Base-by-base conservation (phyloP, 2,797 vertebrate genomes). In the Labeo calbasu region DNA sequence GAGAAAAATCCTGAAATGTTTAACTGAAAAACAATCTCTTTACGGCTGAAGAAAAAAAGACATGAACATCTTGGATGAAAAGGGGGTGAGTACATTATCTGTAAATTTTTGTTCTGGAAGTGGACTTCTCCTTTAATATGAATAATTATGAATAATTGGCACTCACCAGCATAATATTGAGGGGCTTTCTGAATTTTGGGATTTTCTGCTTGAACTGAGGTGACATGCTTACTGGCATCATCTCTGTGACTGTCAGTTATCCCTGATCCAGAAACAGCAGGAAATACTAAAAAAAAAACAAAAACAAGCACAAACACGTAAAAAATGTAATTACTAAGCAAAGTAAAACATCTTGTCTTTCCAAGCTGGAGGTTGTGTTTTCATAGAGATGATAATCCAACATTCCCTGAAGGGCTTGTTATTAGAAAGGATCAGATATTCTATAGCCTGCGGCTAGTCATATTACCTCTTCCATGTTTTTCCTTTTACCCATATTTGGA, bases 91-190 rank as follows among this genome's bases (percentile, higher is more conserved):
- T 36, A 36, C 32, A 36, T 36, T 4, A 36, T 36, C 32, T 36
- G 32, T 36, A 36, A 5, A 36, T 36, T 4, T 36, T 36, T 36
- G 32, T 36, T 36, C 32, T 36, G 32, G 32, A 36, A 36, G 32
- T 36, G 32, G 32, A 36, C 32, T 36, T 36, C 32, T 36, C 32
- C 32, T 36, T 46, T 32, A 5, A 48, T 1, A 14, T 14, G 6
- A 78, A 28, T 55, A 9, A 75, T 53, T 61, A 4, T 1, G 21
- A 32, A 32, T 15, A 48, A 12, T 40, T 50, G 48, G 10, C 5
- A 82, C 79, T 17, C 72, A 89, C 89, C 89, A 68, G 83, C 50
- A 50, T 83, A 88, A 70, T 57, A 77, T 15, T 57, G 76, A 23
- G 53, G 3, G 36, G 81, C 36, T 40, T 59, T 86, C 73, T 79